Base-by-base conservation (phyloP, 2,888 invertebrate species). In the Mythimna loreyi region DNA sequence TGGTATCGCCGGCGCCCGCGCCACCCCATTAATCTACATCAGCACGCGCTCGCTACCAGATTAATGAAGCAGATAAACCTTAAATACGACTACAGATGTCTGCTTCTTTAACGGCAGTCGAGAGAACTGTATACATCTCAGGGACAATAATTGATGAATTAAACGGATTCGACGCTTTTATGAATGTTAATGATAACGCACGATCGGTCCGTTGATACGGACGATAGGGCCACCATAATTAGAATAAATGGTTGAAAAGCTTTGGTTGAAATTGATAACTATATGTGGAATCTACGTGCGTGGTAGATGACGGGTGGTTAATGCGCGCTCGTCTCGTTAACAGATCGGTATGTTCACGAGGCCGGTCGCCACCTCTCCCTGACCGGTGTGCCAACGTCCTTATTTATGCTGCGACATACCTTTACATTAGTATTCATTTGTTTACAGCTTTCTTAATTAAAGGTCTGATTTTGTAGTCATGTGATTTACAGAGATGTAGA, bases 1-100 rank as follows among this genome's bases (percentile, higher is more conserved):
- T 93, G 90, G 88, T 92, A 95, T 94, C 94, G 81, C 83, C 85
- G 88, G 87, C 91, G 90, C 90, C 90, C 86, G 89, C 87, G 92
- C 92, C 93, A 93, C 94, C 91, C 91, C 92, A 95, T 95, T 95
- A 93, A 95, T 95, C 95, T 94, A 93, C 94, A 95, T 96, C 95
- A 94, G 92, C 94, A 94, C 94, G 93, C 92, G 94, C 92, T 90
- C 87, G 86, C 92, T 89, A 91, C 88, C 91, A 92, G 95, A 95
- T 96, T 93, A 95, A 94, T 94, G 94, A 94, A 94, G 90, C 87
- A 91, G 95, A 95, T 95, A 94, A 93, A 91, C 91, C 87, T 93
- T 93, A 93, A 93, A 93, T 94, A 95, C 94, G 91, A 92, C 92
- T 93, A 91, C 92, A 92, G 92, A 92, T 92, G 93, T 92, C 91